A percentile compares a stretch with the other conserved stretches of the same genome.
Evolutionary conservation across 2,797 vertebrate genomes (phyloP).

Genomic region (Otolemur crassicaudatus): DNA sequence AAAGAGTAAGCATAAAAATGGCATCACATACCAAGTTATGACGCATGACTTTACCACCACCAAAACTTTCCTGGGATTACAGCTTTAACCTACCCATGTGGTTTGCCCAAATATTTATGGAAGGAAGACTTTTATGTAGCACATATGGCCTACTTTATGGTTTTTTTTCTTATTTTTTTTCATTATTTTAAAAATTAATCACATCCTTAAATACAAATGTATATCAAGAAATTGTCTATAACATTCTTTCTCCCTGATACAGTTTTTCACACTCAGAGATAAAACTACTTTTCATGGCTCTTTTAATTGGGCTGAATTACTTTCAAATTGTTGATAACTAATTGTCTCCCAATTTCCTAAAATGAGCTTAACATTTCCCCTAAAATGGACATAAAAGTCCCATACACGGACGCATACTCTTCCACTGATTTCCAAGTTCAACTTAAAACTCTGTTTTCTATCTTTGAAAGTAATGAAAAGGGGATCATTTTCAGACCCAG

Average conservation of each 20-base stretch:
- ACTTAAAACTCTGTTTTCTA: background rate
- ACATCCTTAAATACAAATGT: conserved; percentile 39
- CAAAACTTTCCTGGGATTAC: background rate
- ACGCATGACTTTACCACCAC: background rate
- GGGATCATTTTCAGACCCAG: background rate
- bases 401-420: background rate
- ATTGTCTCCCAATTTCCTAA: background rate
- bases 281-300: background rate
- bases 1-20: conserved; percentile 28
- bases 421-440: background rate
- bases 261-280: background rate
- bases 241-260: background rate
- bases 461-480: background rate
- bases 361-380: background rate
- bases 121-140: background rate
- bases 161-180: conserved; percentile 35
- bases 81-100: background rate
- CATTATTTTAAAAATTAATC: conserved; percentile 34
- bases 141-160: background rate
- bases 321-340: background rate
- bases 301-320: background rate
- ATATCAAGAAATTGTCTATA: background rate
- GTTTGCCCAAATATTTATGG: conserved; percentile 11
- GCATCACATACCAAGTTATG: background rate
- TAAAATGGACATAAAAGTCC: background rate